Evolutionary conservation across 1,140 invertebrate genomes (phyloP).

Genomic region (Drosophila prosaltans): DNA sequence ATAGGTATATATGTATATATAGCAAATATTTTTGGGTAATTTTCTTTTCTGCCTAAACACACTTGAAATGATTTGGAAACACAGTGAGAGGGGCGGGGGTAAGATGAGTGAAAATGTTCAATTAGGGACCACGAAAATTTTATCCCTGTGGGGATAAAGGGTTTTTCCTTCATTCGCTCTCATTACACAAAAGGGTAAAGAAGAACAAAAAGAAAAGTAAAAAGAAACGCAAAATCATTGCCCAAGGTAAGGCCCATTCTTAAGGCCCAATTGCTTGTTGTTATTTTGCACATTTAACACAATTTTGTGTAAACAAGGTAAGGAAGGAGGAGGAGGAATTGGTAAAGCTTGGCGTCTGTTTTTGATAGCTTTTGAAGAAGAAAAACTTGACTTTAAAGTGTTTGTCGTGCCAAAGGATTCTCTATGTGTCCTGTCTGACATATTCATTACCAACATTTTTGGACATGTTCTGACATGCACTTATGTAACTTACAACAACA

Average conservation of each 20-base stretch:
- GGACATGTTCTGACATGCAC: constrained; percentile 10
- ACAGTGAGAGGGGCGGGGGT: constrained; percentile 13
- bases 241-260: constrained; percentile 24
- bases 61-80: constrained; percentile 68
- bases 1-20: not conserved
- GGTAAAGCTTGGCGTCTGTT: constrained; percentile 21
- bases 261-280: constrained; percentile 60
- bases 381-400: constrained; percentile 5
- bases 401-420: not conserved
- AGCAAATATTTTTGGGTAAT: constrained; percentile 8
- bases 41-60: constrained; percentile 35
- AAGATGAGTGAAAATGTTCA: constrained; percentile 68
- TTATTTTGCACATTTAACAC: constrained; percentile 73
- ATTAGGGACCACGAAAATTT: constrained; percentile 47
- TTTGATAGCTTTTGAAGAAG: not conserved
- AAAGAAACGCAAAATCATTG: constrained; percentile 32
- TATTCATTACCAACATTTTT: constrained; percentile 10
- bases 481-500: constrained; percentile 5
- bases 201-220: not conserved
- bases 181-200: not conserved
- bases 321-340: constrained; percentile 8
- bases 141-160: constrained; percentile 48
- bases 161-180: constrained; percentile 28
- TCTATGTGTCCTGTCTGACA: not conserved
- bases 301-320: constrained; percentile 61